Evolutionary conservation across 2,113 vertebrate genomes (phyloP), one percentile per base, ranked within the genome.

Genomic region (Catharus bicknelli): DNA sequence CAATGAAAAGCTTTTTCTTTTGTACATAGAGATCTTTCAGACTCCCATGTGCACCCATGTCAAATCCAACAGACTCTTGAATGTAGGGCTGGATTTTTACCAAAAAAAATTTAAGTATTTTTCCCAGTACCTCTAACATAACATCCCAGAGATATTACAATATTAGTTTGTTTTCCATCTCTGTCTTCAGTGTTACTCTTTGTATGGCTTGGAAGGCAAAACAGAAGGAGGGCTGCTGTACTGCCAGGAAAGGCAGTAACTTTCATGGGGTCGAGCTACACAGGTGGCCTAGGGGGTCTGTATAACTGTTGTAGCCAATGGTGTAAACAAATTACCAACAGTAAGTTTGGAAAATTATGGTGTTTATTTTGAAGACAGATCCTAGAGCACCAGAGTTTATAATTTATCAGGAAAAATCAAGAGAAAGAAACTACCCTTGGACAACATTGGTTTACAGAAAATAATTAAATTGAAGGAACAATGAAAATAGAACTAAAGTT

Each of bases 401-500:
- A 83, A 79, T 77, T 89, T 84, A 57, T 82, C 59, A 64, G 51
- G 43, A 77, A 75, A 84, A 20, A 30, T 32, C 34, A 30, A 58
- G 38, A 77, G 73, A 66, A 92, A 83, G 73, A 78, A 93, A 76
- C 45, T 62, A 47, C 9, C 42, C 54, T 53, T 62, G 83, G 50
- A 91, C 38, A 79, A 45, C 54, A 36, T 2, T 57, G 38, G 53
- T 68, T n/a, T 36, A n/a, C 53, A 55, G 64, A 68, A 80, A 96
- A 51, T 34, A 87, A 96, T 84, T 85, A 78, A 86, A 92, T 54
- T 30, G 85, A 79, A 59, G 45, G 51, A 96, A 59, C 50, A 77
- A 90, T 82, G 67, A 90, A 92, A 89, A 89, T 50, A 62, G 79
- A 58, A 57, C 45, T 21, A 4, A 79, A 58, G 85, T 62, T 83